Conservation (phyloP, 1,140 invertebrate genomes). For the Tetragonula clypearis region DNA sequence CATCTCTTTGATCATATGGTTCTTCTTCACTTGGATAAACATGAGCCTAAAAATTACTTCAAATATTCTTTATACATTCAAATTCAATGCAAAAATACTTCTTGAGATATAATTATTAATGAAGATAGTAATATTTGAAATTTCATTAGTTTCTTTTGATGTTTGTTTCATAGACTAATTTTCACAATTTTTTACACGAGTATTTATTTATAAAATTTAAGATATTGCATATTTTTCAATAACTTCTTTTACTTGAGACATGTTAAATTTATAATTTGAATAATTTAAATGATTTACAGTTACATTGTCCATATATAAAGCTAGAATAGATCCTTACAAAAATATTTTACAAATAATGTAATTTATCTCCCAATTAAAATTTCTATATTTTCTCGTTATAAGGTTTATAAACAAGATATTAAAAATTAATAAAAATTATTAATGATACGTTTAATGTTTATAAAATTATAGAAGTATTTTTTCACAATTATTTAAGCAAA, state of each 20-base stretch:
- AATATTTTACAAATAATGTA: background rate
- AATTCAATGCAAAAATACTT: slow-evolving; percentile 57
- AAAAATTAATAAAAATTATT: background rate
- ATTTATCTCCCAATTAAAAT: background rate
- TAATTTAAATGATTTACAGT: background rate
- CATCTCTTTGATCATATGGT: slow-evolving; percentile 66
- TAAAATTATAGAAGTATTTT: slow-evolving; percentile 40
- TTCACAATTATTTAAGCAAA: slow-evolving; percentile 25
- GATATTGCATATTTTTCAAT: background rate
- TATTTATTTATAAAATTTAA: slow-evolving; percentile 7
- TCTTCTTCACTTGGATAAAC: slow-evolving; percentile 67
- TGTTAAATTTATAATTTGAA: background rate
- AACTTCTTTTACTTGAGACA: background rate
- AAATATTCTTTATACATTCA: slow-evolving; percentile 36
- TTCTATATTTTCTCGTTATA: background rate
- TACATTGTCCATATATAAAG: background rate
- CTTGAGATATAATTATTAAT: slow-evolving; percentile 25
- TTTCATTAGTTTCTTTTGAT: background rate
- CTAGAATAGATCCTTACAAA: background rate
- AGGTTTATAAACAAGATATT: background rate
- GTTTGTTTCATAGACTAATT: slow-evolving; percentile 14
- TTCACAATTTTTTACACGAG: slow-evolving; percentile 2
- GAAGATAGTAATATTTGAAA: background rate
- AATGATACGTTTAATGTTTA: background rate
- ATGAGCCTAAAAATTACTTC: slow-evolving; percentile 71